phyloP scores from a whole-genome alignment of 2,797 vertebrate genomes.

The Champsocephalus esox region DNA sequence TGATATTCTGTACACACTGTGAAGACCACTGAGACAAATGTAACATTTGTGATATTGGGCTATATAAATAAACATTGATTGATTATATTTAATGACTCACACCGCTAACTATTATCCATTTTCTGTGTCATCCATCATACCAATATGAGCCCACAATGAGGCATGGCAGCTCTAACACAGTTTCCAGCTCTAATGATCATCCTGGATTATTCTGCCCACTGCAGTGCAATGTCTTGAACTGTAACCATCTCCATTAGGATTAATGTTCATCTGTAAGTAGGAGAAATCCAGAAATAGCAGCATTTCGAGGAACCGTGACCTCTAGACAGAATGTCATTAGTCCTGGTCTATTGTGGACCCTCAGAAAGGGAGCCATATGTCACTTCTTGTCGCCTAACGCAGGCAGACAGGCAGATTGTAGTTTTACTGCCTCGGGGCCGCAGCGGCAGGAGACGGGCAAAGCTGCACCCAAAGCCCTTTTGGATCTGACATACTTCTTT shows the following conservation, averaged over 20 bases:
- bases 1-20: too few relatives aligned
- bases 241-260: constrained; percentile 28
- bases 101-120: not conserved
- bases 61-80: too few relatives aligned
- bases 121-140: constrained; percentile 14
- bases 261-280: constrained; percentile 37
- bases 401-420: constrained; percentile 45
- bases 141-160: constrained; percentile 12
- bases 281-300: constrained; percentile 54
- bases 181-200: constrained; percentile 23
- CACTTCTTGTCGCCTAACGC: constrained; percentile 37
- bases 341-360: constrained; percentile 37
- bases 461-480: constrained; percentile 6
- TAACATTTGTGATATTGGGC: too few relatives aligned
- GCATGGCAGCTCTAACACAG: not conserved
- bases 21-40: too few relatives aligned
- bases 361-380: constrained; percentile 41
- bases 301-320: constrained; percentile 37
- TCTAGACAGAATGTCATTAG: constrained; percentile 55
- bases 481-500: constrained; percentile 17
- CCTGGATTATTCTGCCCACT: constrained; percentile 1
- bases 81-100: constrained; percentile 3
- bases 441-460: constrained; percentile 11
- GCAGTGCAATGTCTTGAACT: constrained; percentile 4
- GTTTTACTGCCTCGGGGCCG: constrained; percentile 34